Conservation (phyloP, 2,113 vertebrate species). For the Carettochelys insculpta region DNA sequence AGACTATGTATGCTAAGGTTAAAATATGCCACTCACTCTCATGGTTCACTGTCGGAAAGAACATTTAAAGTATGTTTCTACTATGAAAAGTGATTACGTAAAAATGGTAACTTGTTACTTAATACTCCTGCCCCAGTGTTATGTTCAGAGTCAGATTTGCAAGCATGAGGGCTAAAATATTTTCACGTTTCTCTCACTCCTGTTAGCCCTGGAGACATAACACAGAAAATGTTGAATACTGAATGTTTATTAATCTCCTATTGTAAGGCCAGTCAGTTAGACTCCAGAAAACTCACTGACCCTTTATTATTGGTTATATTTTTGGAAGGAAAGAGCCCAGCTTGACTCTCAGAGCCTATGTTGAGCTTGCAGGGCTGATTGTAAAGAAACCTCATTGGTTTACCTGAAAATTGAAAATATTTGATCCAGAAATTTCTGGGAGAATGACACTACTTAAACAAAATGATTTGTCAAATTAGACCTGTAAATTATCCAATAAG, state of each 20-base stretch:
- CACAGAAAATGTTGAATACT: too few species aligned
- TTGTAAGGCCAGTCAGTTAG: too few species aligned
- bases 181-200: conserved; percentile 20
- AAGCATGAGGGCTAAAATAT: conserved; percentile 7
- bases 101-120: conserved; percentile 18
- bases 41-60: not conserved
- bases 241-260: too few species aligned
- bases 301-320: not conserved
- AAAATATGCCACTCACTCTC: fast-evolving
- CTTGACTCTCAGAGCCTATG: conserved; percentile 16
- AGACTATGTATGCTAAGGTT: not conserved
- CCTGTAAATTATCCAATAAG: not conserved
- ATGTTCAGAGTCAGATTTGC: not conserved
- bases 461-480: not conserved
- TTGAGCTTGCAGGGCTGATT: not conserved
- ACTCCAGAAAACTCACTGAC: too few species aligned
- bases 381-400: not conserved
- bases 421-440: not conserved
- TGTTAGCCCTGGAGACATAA: not conserved
- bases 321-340: not conserved
- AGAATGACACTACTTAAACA: conserved; percentile 39
- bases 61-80: not conserved
- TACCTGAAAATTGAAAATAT: not conserved
- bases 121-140: not conserved
- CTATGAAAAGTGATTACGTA: not conserved